These are phyloP conservation scores for Lasioglossum vierecki DNA, from an alignment of 2,888 invertebrate genomes.

Conservation along the genomic window DNA sequence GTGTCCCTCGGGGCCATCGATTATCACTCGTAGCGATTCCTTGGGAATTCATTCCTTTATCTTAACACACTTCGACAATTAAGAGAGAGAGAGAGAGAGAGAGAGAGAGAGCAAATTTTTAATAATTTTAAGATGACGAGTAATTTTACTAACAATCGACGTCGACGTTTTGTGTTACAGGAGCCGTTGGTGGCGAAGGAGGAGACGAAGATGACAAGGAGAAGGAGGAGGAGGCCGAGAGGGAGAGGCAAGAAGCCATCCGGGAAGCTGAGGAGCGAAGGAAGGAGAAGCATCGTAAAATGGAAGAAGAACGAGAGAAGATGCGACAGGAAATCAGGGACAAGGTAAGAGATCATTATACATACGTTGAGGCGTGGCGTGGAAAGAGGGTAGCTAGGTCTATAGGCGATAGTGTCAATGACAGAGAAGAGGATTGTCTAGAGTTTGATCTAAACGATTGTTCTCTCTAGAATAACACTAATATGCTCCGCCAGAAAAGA, in stretches of 20 bases:
- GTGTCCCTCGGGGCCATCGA: neutral
- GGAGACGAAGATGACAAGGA: conserved; percentile 98
- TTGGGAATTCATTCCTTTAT: neutral
- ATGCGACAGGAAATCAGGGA: conserved; percentile 99
- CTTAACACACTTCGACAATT: neutral
- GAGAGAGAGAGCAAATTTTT: neutral
- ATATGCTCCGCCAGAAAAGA: neutral
- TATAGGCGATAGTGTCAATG: neutral
- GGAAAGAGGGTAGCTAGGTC: neutral
- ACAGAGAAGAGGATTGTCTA: neutral
- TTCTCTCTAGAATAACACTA: neutral
- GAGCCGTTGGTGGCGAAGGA: conserved; percentile 95
- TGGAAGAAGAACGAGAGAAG: conserved; percentile 99
- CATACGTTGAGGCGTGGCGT: neutral
- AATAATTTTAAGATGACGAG: neutral
- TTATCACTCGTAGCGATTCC: neutral
- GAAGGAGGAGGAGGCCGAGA: conserved; percentile 99
- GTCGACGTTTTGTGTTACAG: conserved; percentile 83
- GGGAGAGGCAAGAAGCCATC: conserved; percentile 98
- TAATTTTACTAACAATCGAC: neutral
- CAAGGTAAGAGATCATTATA: conserved; percentile 89
- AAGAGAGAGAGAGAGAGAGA: neutral
- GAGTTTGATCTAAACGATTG: neutral
- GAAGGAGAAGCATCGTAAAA: conserved; percentile 99
- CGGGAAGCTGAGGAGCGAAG: conserved; percentile 98